Evolutionary conservation across 2,113 vertebrate species (phyloP), one percentile per base, ranked within the genome.

Genomic region (Riparia riparia): DNA sequence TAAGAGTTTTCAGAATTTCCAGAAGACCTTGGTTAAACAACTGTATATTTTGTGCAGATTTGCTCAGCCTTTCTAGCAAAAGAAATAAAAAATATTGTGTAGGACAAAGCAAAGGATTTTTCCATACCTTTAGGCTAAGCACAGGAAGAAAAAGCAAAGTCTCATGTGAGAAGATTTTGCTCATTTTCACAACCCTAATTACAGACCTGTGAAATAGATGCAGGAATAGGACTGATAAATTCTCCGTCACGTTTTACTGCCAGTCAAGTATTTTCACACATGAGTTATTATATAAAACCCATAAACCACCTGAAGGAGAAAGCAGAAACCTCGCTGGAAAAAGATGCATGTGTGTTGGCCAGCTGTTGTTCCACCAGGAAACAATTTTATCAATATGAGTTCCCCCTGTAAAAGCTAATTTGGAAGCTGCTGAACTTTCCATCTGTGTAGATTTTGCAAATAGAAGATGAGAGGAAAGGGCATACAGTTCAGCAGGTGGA

Each of bases 171-270:
- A 91, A 70, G 72, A 57, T 70, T 86, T 78, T 73, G 12, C 63
- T 73, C 4, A 0, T 64, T 84, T 89, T 83, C 71, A 57, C 26
- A 65, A 42, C 41, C 49, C 16, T 80, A 72, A 83, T 82, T 83
- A 60, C 68, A 44, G 66, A 47, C 26, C 9, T 49, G 63, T 31
- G 58, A 82, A 86, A 56, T 9, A 56, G 61, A 39, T 47, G 39
- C 32, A 88, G 53, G 34, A 82, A 32, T 28, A 50, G 47, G 0
- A 1, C 66, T 89, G 65, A 78, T 57, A 86, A 89, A 65, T 64
- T 44, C 37, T 51, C 41, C 0, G 0, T 78, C 78, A 42, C 0
- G 0, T 82, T 91, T 84, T 82, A 53, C n/a, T 50, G 37, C 24
- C 63, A 45, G 25, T 73, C 41, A 89, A 71, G 65, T 74, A 63